Base-by-base conservation (phyloP, 1,140 invertebrate species). In the Parasteatoda tepidariorum region DNA sequence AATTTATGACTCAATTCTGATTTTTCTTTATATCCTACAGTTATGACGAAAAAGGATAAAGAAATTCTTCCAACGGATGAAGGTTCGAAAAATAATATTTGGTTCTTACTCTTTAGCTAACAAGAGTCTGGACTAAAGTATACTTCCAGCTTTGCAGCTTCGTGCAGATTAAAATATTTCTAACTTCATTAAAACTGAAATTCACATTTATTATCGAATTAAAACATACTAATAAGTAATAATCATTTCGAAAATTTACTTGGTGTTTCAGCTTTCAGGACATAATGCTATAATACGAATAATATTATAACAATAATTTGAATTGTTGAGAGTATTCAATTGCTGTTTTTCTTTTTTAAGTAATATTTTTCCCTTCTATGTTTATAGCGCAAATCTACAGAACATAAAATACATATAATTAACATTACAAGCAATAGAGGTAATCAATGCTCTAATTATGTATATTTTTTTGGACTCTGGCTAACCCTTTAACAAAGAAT, bases 81-180 rank as follows among this genome's bases (percentile, higher is more conserved):
- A 82, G 78, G 78, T 82, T 82, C 67, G 78, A 70, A 62, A 70
- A 41, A 31, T 34, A 70, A 33, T 33, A 67, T 28, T 33, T 78
- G 61, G 22, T 26, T 71, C 26, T 82, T 61, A 9, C 31, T 59
- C 33, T 62, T 75, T 41, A 62, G 73, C 73, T 75, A 75, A 61
- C 59, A 75, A 33, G 73, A 34, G 57, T 62, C 30, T 70, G 24
- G 33, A 57, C 5, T 57, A 31, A 55, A 71, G 5, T 9, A 48
- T 11, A n/a, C n/a, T 68, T 48, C 26, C 34, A 48, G 34, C 34
- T 48, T 38, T 68, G 22, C 38, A 48, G 22, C 26, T 73, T 55
- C 30, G 33, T 30, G 30, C 26, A 13, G 6, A 71, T 33, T 18
- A 70, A 30, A 55, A 15, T 3, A n/a, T 2, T 11, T 73, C 70